Evolutionary conservation across 2,113 vertebrate genomes (phyloP), one percentile per base, ranked within the genome.

Genomic region (Marmota monax): DNA sequence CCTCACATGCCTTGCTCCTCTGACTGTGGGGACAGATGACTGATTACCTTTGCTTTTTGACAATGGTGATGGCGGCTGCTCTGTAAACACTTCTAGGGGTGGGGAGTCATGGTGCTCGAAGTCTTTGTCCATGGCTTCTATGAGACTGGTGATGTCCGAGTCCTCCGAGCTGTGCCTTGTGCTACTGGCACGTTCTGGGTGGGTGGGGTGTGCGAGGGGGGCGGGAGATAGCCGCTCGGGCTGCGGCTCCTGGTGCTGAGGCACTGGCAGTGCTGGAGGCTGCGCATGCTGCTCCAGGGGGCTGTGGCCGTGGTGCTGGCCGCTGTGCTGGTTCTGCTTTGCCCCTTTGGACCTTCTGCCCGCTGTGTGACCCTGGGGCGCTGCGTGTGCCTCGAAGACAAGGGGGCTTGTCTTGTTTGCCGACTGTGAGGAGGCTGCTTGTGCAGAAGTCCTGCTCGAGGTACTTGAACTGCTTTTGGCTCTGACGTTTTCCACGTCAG

Each of bases 41-140:
- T 18, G 58, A 37, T 97, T 99, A 99, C 99, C 99, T 99, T 99
- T 99, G 98, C 95, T 99, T 98, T 99, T 99, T 91, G 98, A 96
- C 80, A 99, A 90, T 78, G 99, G 99, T 69, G 99, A 99, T 79
- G 99, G 98, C 61, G 98, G 99, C 88, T 99, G 99, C 95, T 99
- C 99, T 98, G 99, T 99, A 97, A 99, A 99, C 90, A 99, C 98
- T 58, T 99, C 99, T 93, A 98, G 98, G 88, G 98, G 94, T 51
- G 98, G 98, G 97, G 98, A 98, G 90, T 99, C 99, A 12, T 99
- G 99, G 91, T 99, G 99, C 92, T 99, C 99, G 67, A 99, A 99
- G 98, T 99, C 99, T 96, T 99, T 99, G 98, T 99, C 99, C 99
- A 99, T 99, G 96, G 99, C 99, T 98, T 99, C 99, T 97, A 99